Evolutionary conservation across 2,797 vertebrate species (phyloP).

Genomic region (Mastacembelus armatus): DNA sequence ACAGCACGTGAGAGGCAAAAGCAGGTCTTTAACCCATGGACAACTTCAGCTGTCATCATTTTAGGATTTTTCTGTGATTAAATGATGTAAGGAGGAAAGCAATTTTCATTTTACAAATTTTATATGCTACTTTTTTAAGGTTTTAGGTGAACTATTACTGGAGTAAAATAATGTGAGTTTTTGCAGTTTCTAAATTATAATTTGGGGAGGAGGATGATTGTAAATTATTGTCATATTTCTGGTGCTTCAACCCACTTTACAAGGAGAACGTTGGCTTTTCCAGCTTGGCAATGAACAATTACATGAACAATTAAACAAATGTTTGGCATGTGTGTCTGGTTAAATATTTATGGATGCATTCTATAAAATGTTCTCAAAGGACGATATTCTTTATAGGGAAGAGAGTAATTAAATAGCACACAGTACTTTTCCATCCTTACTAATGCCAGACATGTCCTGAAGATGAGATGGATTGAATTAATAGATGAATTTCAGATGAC

Average conservation of each 20-base stretch:
- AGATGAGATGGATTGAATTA: background rate
- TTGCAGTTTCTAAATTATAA: no score
- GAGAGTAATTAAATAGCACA: background rate
- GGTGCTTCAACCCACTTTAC: no score
- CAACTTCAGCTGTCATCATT: background rate
- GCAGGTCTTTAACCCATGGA: background rate
- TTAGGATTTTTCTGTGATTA: no score
- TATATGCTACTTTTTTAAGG: no score
- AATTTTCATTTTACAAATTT: no score
- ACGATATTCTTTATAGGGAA: background rate
- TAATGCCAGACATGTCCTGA: slow-evolving; percentile 2
- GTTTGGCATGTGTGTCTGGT: background rate
- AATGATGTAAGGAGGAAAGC: no score
- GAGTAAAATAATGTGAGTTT: no score
- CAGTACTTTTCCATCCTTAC: slow-evolving; percentile 13
- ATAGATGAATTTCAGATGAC: slow-evolving; percentile 25
- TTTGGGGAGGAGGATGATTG: no score
- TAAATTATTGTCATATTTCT: no score
- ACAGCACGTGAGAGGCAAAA: background rate
- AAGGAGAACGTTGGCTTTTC: no score
- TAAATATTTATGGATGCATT: background rate
- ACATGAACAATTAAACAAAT: background rate
- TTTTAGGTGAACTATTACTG: no score
- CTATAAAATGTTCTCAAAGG: background rate
- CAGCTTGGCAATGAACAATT: no score